Base-by-base conservation (phyloP, 2,888 invertebrate species). In the Drosophila hamatofila region DNA sequence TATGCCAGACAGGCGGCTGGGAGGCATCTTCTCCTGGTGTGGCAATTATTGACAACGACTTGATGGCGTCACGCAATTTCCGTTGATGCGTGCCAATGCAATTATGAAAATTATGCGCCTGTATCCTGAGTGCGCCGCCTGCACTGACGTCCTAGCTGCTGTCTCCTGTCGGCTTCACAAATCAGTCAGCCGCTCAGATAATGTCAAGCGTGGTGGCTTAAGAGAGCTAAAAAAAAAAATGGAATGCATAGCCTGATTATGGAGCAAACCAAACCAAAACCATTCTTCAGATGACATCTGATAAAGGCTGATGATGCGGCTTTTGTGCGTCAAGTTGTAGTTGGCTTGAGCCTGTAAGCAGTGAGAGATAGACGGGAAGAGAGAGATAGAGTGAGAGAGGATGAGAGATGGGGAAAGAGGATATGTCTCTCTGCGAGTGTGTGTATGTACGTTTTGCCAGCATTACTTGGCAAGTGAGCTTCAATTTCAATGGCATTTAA, bases 401-500 rank as follows among this genome's bases (percentile, higher is more conserved):
- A 4, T 3, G 25, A 25, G 25, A 25, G 25, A 25, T 25, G 2
- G 4, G 30, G 14, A 27, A 14, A 41, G 37, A 37, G 25, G n/a
- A 35, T n/a, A 41, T 59, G 7, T 16, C 11, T 33, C 27, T 23
- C 30, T 30, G 30, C 11, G 30, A 30, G 11, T 30, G 30, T 49
- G 55, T 39, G 25, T 21, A 41, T 54, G 14, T 41, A 23, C 54
- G 61, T 73, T 54, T 83, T 81, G 54, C 76, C 80, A 69, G 77
- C 80, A 76, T 83, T 84, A 76, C 81, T 83, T 78, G 79, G 81
- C 84, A 81, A 83, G 81, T 66, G 75, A 78, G 73, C 84, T 78
- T 81, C 84, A 81, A 78, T 81, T 81, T 81, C 84, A 83, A 81
- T 83, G 67, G 79, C 81, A 44, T 81, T 83, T 81, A 84, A 81